Evolutionary conservation across 1,140 invertebrate genomes (phyloP).

Genomic region (Nixonia krombeini): DNA sequence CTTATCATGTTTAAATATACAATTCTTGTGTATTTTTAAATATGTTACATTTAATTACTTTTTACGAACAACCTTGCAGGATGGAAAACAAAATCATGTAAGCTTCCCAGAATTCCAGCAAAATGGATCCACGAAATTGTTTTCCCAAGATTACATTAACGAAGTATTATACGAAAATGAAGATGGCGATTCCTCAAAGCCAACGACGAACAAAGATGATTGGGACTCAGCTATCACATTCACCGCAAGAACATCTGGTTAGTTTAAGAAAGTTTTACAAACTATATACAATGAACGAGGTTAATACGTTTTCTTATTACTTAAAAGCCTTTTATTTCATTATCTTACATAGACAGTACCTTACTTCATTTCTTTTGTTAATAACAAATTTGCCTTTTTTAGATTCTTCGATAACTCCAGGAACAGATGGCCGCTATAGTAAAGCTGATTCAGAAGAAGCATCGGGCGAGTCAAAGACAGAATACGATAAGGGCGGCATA

Average conservation of each 20-base stretch:
- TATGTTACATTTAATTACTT: no score
- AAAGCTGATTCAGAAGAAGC: slow-evolving; percentile 19
- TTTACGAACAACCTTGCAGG: slow-evolving; percentile 72
- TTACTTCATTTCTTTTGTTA: no score
- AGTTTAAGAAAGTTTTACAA: slow-evolving; percentile 55
- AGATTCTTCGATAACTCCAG: slow-evolving; percentile 42
- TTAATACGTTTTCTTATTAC: no score
- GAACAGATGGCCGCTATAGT: slow-evolving; percentile 25
- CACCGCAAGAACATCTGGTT: slow-evolving; percentile 86
- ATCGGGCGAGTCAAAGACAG: slow-evolving; percentile 31
- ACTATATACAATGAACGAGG: slow-evolving; percentile 45
- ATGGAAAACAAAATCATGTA: slow-evolving; percentile 87
- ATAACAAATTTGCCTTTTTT: no score
- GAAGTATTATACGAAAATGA: slow-evolving; percentile 82
- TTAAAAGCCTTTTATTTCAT: no score
- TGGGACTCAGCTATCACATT: slow-evolving; percentile 90
- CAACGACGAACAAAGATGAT: slow-evolving; percentile 75
- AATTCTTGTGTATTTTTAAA: no score
- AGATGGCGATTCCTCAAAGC: slow-evolving; percentile 74
- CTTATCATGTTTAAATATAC: no score
- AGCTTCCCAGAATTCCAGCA: slow-evolving; percentile 89
- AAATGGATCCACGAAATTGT: slow-evolving; percentile 87
- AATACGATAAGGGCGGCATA: slow-evolving; percentile 19
- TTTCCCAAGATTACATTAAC: slow-evolving; percentile 88
- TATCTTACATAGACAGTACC: no score